phyloP scores from a whole-genome alignment of 2,888 invertebrate genomes.

The Ditylenchus weischeri region DNA sequence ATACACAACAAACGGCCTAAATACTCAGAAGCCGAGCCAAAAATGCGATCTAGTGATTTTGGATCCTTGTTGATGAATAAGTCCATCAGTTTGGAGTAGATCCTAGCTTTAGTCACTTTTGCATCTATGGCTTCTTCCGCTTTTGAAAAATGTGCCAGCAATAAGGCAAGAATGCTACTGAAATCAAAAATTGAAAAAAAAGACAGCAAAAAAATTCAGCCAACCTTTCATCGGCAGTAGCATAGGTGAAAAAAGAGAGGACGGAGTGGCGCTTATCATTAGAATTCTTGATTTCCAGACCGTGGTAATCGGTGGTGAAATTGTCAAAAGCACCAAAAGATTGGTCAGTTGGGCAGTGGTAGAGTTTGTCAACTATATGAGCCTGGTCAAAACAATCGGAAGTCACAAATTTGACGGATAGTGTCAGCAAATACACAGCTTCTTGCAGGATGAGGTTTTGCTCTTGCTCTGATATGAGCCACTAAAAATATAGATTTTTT shows the following conservation, averaged over 20 bases:
- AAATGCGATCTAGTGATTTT: constrained; percentile 19
- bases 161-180: background rate
- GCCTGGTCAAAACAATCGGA: constrained; percentile 7
- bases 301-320: constrained; percentile 1
- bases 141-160: background rate
- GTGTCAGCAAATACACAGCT: constrained; percentile 43
- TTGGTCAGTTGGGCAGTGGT: constrained; percentile 7
- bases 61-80: constrained; percentile 8
- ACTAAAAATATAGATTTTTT: constrained; percentile 10
- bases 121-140: background rate
- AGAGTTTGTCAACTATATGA: background rate
- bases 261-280: background rate
- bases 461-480: constrained; percentile 15
- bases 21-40: constrained; percentile 33
- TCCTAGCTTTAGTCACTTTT: constrained; percentile 7
- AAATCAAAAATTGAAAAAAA: background rate
- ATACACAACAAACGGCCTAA: constrained; percentile 28
- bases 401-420: constrained; percentile 29
- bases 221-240: background rate
- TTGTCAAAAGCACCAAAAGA: background rate
- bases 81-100: constrained; percentile 1
- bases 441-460: constrained; percentile 37
- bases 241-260: background rate
- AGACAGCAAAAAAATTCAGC: background rate
- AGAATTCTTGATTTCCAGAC: background rate